Base-by-base conservation (phyloP, 2,888 invertebrate genomes). In the Himalopsyche anomala region DNA sequence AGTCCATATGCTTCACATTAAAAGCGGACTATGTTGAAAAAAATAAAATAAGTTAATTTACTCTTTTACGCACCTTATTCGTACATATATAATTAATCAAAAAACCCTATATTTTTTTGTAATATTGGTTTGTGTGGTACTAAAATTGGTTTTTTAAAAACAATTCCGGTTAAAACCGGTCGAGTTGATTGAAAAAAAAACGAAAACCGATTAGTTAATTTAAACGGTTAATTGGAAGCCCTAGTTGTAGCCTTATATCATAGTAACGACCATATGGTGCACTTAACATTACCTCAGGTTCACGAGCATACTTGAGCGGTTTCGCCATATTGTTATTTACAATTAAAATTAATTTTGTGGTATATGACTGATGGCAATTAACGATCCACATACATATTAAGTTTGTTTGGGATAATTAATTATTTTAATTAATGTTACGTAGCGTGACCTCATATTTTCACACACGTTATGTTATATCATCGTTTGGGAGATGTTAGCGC, bases 261-360 rank as follows among this genome's bases (percentile, higher is more conserved):
- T 51, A 51, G 51, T 51, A 38, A 12, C 80, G 45, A 79, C 83
- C 84, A 84, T 84, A 80, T 84, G 84, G 80, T 56, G 81, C 81
- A 80, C 56, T 81, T 80, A 51, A 62, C 56, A 81, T 81, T 62
- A 55, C 51, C 80, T 36, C 51, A 84, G 84, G 79, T 81, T 62
- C 81, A 80, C 81, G 51, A 55, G 54, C 81, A 45, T 12, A 28
- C 80, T 62, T 62, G 62, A 28, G 62, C 62, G 62, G 28, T 62
- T 62, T 62, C 62, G 62, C 28, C 8, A 62, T 19, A 62, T n/a
- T 62, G 62, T 62, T 62, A 62, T 62, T 62, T 62, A 62, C 62
- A 62, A 62, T 62, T 62, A 5, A 62, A 62, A 19, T 62, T 62
- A 62, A 62, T 62, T 62, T 9, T 19, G 62, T 62, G 19, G 28